phyloP scores from a whole-genome alignment of 2,113 vertebrate species.

The Oncorhynchus clarkii region DNA sequence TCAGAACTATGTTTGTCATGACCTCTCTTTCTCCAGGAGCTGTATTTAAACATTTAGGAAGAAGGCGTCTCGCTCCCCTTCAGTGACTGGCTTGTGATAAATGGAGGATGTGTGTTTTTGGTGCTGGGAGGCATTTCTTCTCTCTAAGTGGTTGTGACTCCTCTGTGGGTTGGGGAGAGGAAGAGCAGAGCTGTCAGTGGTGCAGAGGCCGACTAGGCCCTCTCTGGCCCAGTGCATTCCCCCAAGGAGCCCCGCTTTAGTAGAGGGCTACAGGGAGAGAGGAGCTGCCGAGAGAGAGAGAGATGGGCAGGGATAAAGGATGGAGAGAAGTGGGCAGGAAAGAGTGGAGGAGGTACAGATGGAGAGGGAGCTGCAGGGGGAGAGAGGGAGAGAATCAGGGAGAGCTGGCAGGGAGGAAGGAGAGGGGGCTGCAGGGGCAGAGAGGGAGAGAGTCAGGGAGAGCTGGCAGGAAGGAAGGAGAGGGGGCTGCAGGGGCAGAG shows the following conservation, averaged over 20 bases:
- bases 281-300: neutral
- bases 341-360: neutral
- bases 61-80: neutral
- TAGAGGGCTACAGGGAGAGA: constrained; percentile 36
- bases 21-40: neutral
- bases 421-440: too few species aligned
- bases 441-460: too few species aligned
- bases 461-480: neutral
- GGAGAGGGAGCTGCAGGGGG: neutral
- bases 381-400: too few species aligned
- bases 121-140: constrained; percentile 66
- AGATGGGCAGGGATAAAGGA: neutral
- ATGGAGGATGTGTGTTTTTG: constrained; percentile 66
- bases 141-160: constrained; percentile 69
- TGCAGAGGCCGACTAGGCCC: constrained; percentile 10
- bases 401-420: too few species aligned
- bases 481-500: neutral
- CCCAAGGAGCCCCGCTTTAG: constrained; percentile 34
- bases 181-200: constrained; percentile 52
- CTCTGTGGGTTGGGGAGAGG: constrained; percentile 46
- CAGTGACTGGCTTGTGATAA: constrained; percentile 40
- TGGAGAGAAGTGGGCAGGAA: neutral
- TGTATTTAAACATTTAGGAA: neutral
- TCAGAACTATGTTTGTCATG: neutral
- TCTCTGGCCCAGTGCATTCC: constrained; percentile 6